A percentile compares a stretch with the other conserved stretches of the same genome.
These are phyloP conservation scores for Puntigrus tetrazona DNA, from an alignment of 2,113 vertebrate genomes.

Conservation along the genomic window DNA sequence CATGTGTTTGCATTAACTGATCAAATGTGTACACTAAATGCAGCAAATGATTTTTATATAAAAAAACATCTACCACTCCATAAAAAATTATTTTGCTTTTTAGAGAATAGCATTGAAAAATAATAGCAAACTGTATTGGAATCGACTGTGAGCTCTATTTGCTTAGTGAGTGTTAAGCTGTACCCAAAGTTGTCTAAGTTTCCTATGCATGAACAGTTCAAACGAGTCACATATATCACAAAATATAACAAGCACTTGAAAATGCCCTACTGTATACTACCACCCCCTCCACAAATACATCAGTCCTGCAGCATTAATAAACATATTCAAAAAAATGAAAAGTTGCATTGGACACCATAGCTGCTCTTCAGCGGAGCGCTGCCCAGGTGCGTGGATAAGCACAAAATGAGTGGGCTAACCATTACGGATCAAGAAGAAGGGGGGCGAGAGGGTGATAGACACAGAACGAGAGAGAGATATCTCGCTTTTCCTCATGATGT, in stretches of 20 bases:
- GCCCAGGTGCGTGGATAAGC: slow-evolving; percentile 52
- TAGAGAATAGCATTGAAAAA: not conserved
- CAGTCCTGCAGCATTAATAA: not conserved
- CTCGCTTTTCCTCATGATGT: slow-evolving; percentile 24
- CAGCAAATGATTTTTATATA: not conserved
- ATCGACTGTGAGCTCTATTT: not conserved
- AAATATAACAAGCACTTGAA: not conserved
- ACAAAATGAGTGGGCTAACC: slow-evolving; percentile 46
- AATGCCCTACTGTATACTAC: not conserved
- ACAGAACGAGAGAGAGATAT: slow-evolving; percentile 13
- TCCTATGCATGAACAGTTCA: not conserved
- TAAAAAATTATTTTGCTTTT: not conserved
- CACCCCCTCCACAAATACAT: slow-evolving; percentile 17
- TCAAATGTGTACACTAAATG: not conserved
- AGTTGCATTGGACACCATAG: slow-evolving; percentile 4
- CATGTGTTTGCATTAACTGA: not conserved
- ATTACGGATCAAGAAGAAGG: slow-evolving; percentile 6
- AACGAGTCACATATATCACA: not conserved
- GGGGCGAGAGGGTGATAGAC: slow-evolving; percentile 16
- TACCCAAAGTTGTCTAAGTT: not conserved
- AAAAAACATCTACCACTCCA: not conserved
- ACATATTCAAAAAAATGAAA: slow-evolving; percentile 14
- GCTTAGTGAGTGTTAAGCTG: not conserved
- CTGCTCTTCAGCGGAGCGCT: slow-evolving; percentile 24
- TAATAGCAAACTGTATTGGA: not conserved